A percentile compares a stretch with the other conserved stretches of the same genome.
phyloP scores from a whole-genome alignment of 1,140 invertebrate species.

The Zaprionus nigranus region DNA sequence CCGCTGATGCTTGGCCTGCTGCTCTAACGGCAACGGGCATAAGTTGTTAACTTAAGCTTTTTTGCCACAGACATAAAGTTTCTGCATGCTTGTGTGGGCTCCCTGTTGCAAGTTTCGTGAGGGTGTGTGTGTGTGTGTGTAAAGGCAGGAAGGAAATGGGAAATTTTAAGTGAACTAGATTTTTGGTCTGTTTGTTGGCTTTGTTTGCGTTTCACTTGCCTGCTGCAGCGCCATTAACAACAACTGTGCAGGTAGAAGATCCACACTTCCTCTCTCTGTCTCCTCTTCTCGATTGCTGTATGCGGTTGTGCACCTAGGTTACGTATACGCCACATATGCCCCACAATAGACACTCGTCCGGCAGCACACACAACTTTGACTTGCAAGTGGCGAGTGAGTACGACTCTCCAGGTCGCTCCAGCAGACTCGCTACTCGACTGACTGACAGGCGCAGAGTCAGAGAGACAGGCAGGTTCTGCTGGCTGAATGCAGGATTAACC shows the following conservation, averaged over 20 bases:
- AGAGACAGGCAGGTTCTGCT: not conserved
- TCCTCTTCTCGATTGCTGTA: conserved; percentile 25
- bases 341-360: conserved; percentile 23
- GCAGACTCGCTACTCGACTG: not conserved
- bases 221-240: conserved; percentile 39
- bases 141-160: conserved; percentile 56
- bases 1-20: not conserved
- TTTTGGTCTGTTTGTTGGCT: conserved; percentile 60
- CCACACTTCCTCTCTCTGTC: not conserved
- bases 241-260: conserved; percentile 17
- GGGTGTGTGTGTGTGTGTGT: conserved; percentile 18
- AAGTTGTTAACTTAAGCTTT: conserved; percentile 81
- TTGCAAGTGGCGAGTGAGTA: conserved; percentile 15
- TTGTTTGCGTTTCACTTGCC: conserved; percentile 46
- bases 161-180: conserved; percentile 68
- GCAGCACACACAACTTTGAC: conserved; percentile 25
- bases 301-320: conserved; percentile 28
- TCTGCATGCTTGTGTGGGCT: conserved; percentile 20
- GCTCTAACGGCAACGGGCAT: conserved; percentile 45
- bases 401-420: not conserved
- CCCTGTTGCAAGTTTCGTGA: conserved; percentile 35
- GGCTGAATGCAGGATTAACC: conserved; percentile 36
- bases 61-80: conserved; percentile 47
- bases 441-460: conserved; percentile 18
- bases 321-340: conserved; percentile 46